phyloP scores from a whole-genome alignment of 2,888 invertebrate genomes.

The Archaeoteleia sp. region DNA sequence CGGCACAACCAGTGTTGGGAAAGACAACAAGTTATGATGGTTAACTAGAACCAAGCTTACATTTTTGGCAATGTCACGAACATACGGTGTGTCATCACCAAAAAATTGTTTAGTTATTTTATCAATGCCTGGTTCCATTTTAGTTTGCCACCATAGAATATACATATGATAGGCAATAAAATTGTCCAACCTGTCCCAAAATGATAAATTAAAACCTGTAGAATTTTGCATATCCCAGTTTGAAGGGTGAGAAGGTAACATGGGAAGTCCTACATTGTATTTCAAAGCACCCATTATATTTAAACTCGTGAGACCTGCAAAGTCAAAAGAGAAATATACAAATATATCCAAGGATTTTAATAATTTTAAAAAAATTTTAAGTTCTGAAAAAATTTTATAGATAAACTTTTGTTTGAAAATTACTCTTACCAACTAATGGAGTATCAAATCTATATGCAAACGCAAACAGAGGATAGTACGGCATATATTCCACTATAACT shows the following conservation, averaged over 20 bases:
- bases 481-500: slow-evolving; percentile 77
- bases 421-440: slow-evolving; percentile 74
- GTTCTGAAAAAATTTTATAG: too few species aligned
- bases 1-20: too few species aligned
- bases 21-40: slow-evolving; percentile 12
- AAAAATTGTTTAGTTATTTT: slow-evolving; percentile 21
- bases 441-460: slow-evolving; percentile 77
- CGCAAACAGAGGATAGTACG: slow-evolving; percentile 75
- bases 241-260: slow-evolving; percentile 45
- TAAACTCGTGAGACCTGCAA: too few species aligned
- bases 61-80: slow-evolving; percentile 46
- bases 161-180: slow-evolving; percentile 22
- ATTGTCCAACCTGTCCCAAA: slow-evolving; percentile 46
- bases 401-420: neutral
- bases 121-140: slow-evolving; percentile 5
- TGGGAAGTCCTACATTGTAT: slow-evolving; percentile 26
- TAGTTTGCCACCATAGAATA: neutral
- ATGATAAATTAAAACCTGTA: slow-evolving; percentile 17
- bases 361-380: too few species aligned
- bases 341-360: slow-evolving; percentile 4
- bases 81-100: slow-evolving; percentile 35
- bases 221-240: slow-evolving; percentile 47
- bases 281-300: too few species aligned
- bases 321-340: too few species aligned
- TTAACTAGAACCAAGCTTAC: slow-evolving; percentile 46